Base-by-base conservation (phyloP, 2,113 vertebrate genomes). In the Hyla sarda region DNA sequence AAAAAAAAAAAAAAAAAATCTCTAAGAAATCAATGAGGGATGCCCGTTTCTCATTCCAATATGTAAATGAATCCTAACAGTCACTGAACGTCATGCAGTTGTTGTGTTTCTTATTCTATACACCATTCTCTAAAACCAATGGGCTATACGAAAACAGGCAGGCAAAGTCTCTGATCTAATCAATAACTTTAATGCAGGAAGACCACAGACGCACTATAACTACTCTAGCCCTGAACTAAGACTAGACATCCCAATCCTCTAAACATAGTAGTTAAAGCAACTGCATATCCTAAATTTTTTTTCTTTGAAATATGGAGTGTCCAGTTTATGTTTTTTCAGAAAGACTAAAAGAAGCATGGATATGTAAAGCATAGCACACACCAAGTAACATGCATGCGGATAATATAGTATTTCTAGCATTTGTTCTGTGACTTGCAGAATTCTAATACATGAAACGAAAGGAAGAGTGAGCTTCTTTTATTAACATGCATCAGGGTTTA, bases 401-500 rank as follows among this genome's bases (percentile, higher is more conserved):
- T 7, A 47, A 62, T 62, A 25, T 37, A 25, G 34, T 2, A 52
- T 77, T 78, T 41, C 30, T 11, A 54, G 13, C 13, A 37, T 73
- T 48, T 75, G 41, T 67, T 19, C 73, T n/a, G 56, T 65, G 73
- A 76, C 48, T 84, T 45, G 10, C 48, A 60, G 41, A 30, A 48
- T 30, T 30, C 45, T 47, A 16, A 54, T 78, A 69, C 58, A 85
- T 47, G 7, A 48, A 76, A 23, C 28, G 28, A 54, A 79, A n/a
- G 34, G 28, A 78, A 2, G 37, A 65, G 37, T 8, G 45, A 62
- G 73, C 73, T 47, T 54, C 30, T 54, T 67, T 77, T 85, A 85
- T 79, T 79, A 50, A 67, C 62, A 71, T 50, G 41, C n/a, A 28
- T n/a, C 74, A 78, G 8, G 58, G 19, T 79, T 85, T 79, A 85